Conservation (phyloP, 23 tunicate species). For the Trididemnum miniatum region DNA sequence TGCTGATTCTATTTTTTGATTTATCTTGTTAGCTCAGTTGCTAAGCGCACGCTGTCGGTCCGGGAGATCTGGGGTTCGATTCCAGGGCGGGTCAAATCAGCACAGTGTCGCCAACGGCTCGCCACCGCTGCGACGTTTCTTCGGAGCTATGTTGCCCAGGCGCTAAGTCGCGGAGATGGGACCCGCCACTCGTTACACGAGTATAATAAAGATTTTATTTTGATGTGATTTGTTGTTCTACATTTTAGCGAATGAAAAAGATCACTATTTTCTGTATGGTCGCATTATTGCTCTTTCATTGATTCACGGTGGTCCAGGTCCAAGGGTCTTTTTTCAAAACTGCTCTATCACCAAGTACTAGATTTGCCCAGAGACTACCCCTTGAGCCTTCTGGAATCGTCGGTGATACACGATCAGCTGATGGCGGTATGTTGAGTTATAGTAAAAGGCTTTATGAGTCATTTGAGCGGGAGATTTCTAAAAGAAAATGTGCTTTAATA, state of each 20-base stretch:
- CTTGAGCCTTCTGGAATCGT: background rate
- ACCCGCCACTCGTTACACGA: too few relatives aligned
- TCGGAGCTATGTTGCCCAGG: too few relatives aligned
- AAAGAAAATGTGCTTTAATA: background rate
- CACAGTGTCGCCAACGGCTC: too few relatives aligned
- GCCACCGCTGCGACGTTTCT: too few relatives aligned
- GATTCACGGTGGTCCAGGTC: constrained; percentile 31
- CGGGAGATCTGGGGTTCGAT: too few relatives aligned
- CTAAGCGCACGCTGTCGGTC: too few relatives aligned
- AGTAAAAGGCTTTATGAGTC: background rate
- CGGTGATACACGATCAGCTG: constrained; percentile 1
- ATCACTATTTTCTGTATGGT: constrained; percentile 17
- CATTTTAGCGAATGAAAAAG: constrained; percentile 11
- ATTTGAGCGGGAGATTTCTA: background rate
- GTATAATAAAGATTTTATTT: too few relatives aligned
- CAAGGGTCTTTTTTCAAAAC: background rate
- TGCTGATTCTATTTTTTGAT: background rate
- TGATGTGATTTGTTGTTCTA: background rate
- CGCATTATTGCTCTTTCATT: constrained; percentile 8
- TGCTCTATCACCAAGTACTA: background rate
- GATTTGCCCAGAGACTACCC: constrained; percentile 7
- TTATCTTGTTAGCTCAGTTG: too few relatives aligned
- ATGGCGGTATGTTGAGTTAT: background rate
- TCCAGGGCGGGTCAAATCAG: too few relatives aligned
- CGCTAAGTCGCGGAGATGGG: too few relatives aligned